These are phyloP conservation scores for Vanessa atalanta DNA, from an alignment of 1,140 invertebrate genomes.

Conservation along the genomic window DNA sequence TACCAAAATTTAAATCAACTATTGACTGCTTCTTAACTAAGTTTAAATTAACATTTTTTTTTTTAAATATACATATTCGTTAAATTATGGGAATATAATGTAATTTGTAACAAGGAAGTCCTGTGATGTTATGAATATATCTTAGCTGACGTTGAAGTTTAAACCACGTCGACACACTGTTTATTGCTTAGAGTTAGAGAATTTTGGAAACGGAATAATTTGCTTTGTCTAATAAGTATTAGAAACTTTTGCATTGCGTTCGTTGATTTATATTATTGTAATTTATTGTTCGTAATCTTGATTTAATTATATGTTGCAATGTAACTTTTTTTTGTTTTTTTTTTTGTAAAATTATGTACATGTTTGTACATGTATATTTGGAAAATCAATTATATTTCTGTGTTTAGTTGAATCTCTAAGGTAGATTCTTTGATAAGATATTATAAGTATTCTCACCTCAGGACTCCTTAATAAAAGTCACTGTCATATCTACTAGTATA, in stretches of 20 bases:
- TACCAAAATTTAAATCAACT: too few relatives aligned
- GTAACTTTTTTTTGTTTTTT: not conserved
- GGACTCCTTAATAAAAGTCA: too few relatives aligned
- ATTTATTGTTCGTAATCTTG: not conserved
- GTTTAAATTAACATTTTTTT: too few relatives aligned
- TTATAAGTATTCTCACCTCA: too few relatives aligned
- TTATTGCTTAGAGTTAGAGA: not conserved
- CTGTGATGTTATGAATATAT: not conserved
- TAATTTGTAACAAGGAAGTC: not conserved
- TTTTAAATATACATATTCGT: too few relatives aligned
- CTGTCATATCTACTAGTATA: too few relatives aligned
- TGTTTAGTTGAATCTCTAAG: too few relatives aligned
- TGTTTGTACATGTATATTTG: too few relatives aligned
- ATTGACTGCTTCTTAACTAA: too few relatives aligned
- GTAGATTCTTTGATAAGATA: too few relatives aligned
- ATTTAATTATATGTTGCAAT: not conserved
- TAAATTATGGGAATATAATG: not conserved
- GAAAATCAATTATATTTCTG: too few relatives aligned
- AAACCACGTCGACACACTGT: not conserved
- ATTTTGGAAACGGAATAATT: not conserved
- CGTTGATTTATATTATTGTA: not conserved
- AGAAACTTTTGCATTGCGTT: not conserved
- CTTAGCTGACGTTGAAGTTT: not conserved
- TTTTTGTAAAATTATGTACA: too few relatives aligned
- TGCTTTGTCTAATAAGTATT: not conserved